phyloP scores from a whole-genome alignment of 2,888 invertebrate species.

The Euplexia lucipara region DNA sequence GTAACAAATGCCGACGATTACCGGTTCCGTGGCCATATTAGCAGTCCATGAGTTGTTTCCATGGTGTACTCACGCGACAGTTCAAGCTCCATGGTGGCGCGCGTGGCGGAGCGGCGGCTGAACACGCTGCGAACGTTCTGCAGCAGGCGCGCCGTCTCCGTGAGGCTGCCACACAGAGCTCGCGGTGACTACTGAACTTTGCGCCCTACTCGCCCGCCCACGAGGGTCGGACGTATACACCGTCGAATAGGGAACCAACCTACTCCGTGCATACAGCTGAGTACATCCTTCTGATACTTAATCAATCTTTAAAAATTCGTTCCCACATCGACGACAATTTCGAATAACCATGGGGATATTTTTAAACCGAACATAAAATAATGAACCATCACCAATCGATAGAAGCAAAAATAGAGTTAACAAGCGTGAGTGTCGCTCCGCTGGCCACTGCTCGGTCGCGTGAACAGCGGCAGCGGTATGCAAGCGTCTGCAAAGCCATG shows the following conservation, averaged over 20 bases:
- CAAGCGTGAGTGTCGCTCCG: constrained; percentile 69
- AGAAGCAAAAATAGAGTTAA: constrained; percentile 44
- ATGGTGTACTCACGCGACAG: constrained; percentile 96
- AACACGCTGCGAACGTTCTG: constrained; percentile 98
- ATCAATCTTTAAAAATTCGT: constrained; percentile 16
- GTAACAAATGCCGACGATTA: not conserved
- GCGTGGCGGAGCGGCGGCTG: constrained; percentile 94
- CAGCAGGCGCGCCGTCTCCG: constrained; percentile 99
- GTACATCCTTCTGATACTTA: constrained; percentile 14
- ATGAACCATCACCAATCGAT: constrained; percentile 56
- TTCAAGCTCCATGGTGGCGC: constrained; percentile 96
- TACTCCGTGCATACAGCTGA: not conserved
- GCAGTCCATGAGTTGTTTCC: constrained; percentile 40
- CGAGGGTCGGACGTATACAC: constrained; percentile 30
- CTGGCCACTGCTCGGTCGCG: constrained; percentile 64
- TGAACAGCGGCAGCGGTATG: constrained; percentile 38
- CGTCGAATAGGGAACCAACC: constrained; percentile 57
- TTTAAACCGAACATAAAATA: constrained; percentile 43
- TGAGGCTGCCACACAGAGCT: constrained; percentile 94
- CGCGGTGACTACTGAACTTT: constrained; percentile 81
- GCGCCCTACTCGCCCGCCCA: constrained; percentile 55
- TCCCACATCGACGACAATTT: constrained; percentile 55
- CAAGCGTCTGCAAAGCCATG: constrained; percentile 71
- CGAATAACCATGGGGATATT: constrained; percentile 33
- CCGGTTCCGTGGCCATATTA: constrained; percentile 9